phyloP scores from a whole-genome alignment of 2,888 invertebrate genomes.

The Tortricodes alternella region DNA sequence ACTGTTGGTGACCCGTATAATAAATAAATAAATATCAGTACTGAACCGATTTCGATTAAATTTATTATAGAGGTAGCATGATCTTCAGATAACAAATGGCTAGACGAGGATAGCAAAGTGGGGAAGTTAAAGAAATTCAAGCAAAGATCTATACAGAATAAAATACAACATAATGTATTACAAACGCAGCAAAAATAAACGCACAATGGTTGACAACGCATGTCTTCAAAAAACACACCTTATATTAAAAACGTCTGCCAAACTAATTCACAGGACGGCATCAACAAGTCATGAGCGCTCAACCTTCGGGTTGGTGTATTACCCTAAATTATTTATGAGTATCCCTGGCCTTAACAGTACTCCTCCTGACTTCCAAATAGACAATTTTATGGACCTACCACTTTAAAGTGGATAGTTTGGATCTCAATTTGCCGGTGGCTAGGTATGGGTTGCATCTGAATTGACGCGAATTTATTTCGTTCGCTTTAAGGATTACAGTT shows the following conservation, averaged over 20 bases:
- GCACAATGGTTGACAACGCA: not conserved
- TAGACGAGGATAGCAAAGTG: no score
- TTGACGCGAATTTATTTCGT: not conserved
- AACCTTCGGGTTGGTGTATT: constrained; percentile 71
- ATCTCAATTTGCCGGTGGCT: constrained; percentile 62
- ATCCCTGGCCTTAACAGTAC: constrained; percentile 66
- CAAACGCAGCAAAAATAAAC: not conserved
- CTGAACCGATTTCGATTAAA: no score
- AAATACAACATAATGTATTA: not conserved
- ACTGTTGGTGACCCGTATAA: no score
- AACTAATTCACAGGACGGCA: constrained; percentile 66
- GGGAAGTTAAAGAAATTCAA: no score
- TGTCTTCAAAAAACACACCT: not conserved
- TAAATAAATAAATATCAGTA: no score
- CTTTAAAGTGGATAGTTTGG: constrained; percentile 72
- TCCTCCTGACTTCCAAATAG: constrained; percentile 52
- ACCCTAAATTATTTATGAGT: constrained; percentile 81
- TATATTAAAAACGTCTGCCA: constrained; percentile 34
- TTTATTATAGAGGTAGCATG: no score
- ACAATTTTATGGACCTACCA: constrained; percentile 41
- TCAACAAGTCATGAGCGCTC: constrained; percentile 68
- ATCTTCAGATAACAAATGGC: no score
- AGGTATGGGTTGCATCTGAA: constrained; percentile 48
- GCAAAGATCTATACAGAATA: not conserved
- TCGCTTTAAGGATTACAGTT: not conserved